Base-by-base conservation (phyloP, 1,140 invertebrate genomes). In the Drosophila chauvacae region DNA sequence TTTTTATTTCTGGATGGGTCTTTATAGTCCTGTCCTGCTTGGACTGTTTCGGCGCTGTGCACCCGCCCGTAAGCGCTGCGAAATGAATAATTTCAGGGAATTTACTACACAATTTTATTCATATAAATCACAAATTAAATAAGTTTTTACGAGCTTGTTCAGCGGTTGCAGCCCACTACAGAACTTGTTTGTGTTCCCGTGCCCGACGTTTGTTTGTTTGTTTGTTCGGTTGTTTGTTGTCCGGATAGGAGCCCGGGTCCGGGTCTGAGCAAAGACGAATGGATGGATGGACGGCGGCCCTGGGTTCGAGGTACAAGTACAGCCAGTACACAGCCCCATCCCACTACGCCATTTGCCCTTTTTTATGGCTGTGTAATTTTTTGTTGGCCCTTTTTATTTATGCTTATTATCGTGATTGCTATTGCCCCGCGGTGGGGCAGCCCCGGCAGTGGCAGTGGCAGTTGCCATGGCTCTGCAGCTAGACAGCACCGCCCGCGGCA, bases 121-220 rank as follows among this genome's bases (percentile, higher is more conserved):
- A 88, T 88, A 88, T 88, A 88, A 88, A 88, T 88, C 85, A 88
- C 85, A 88, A 88, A 88, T 88, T 88, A 88, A 88, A 88, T 88
- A 88, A 88, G 85, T 88, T 88, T 88, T 88, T 88, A 88, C 85
- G 85, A 88, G 81, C 70, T 90, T 88, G 85, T 90, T 88, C 85
- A 79, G 81, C 77, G 86, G 85, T 79, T 83, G 70, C 78, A 71
- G 63, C 68, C 84, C 85, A 90, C 81, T 85, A 90, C 81, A 72
- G 64, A 90, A 88, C 86, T 88, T 88, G 87, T 79, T 90, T 88
- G 83, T 90, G 80, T 72, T 87, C 78, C 50, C 74, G 62, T 71
- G 63, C 74, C 57, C 61, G 30, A 58, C 51, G 42, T 50, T 58
- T 65, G 61, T 65, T 64, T 51, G 57, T 39, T 68, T 47, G 58